Evolutionary conservation across 2,797 vertebrate genomes (phyloP), one percentile per base, ranked within the genome.

Genomic region (Tamandua tetradactyla): DNA sequence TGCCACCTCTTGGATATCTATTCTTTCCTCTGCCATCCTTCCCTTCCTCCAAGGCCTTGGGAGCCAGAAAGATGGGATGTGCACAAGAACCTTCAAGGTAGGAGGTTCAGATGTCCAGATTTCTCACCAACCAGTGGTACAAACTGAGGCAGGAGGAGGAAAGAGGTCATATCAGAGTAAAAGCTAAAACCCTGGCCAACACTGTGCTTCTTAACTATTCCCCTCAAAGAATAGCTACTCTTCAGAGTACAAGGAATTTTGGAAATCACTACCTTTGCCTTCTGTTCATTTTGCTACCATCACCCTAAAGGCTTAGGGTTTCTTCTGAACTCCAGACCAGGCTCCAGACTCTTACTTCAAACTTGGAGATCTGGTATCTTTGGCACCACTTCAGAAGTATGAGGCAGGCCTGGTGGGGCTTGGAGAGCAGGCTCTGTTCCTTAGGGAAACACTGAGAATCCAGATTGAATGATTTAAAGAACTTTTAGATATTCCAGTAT

Each of bases 101-200:
- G 83, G 66, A 93, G 57, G 44, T 57, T 59, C 72, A 80, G 32
- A 75, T 37, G 76, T 71, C 42, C 52, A 94, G 52, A 66, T 85
- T 69, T 92, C 68, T 55, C 42, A n/a, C 49, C 30, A 74, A 13
- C 30, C 82, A 75, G 25, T 79, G 25, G 79, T 27, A 89, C 64
- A 91, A 92, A 55, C 57, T 71, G 84, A 94, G 44, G 52, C 13
- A 94, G 59, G 4, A 91, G 55, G 52, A 94, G 35, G 44, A 95
- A 88, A 69, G n/a, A 57, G 25, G 27, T 44, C 44, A 32, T 35
- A 37, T 55, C 49, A 92, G 52, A 89, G 44, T 66, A 61, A 89
- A 91, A 71, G 74, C 40, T 82, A 92, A 85, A 57, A 15, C n/a
- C 44, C 66, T 57, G 79, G 30, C 23, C 25, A 94, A 44, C 42